Conservation (phyloP, 2,113 vertebrate species). For the Plectropomus leopardus region DNA sequence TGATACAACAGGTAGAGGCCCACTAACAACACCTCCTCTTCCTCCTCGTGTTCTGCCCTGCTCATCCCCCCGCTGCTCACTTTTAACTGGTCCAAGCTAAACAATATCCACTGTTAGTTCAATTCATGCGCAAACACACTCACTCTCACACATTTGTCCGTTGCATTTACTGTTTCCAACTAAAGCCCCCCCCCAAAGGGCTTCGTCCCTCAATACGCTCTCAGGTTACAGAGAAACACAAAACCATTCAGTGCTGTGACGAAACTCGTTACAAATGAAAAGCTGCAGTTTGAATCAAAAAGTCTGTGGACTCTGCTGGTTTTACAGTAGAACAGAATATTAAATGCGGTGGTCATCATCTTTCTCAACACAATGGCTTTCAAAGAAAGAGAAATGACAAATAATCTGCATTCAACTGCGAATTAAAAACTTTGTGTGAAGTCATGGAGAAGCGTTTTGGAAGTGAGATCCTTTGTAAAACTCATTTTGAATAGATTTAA, state of each 20-base stretch:
- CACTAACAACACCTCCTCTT: background rate
- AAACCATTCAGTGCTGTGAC: constrained; percentile 45
- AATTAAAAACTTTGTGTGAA: constrained; percentile 23
- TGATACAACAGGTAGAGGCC: constrained; percentile 15
- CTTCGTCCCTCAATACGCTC: constrained; percentile 19
- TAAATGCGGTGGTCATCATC: background rate
- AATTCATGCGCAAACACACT: constrained; percentile 30
- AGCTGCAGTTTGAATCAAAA: constrained; percentile 22
- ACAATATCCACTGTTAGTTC: constrained; percentile 32
- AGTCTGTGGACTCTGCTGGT: background rate
- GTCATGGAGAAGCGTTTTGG: background rate
- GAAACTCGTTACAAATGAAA: constrained; percentile 39
- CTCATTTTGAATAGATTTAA: background rate
- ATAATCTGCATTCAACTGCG: background rate
- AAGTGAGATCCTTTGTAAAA: background rate
- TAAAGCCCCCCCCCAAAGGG: background rate
- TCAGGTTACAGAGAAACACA: constrained; percentile 68
- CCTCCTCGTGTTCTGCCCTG: constrained; percentile 1
- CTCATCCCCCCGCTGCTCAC: background rate
- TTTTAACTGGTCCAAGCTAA: constrained; percentile 10
- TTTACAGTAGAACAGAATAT: background rate
- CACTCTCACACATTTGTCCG: constrained; percentile 1
- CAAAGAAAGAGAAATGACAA: background rate
- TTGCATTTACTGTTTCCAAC: constrained; percentile 37
- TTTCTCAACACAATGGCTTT: background rate